Percentiles rank a stretch among this genome's conserved stretches.
Evolutionary conservation across 2,113 vertebrate genomes (phyloP).

Genomic region (Oceanites oceanicus): DNA sequence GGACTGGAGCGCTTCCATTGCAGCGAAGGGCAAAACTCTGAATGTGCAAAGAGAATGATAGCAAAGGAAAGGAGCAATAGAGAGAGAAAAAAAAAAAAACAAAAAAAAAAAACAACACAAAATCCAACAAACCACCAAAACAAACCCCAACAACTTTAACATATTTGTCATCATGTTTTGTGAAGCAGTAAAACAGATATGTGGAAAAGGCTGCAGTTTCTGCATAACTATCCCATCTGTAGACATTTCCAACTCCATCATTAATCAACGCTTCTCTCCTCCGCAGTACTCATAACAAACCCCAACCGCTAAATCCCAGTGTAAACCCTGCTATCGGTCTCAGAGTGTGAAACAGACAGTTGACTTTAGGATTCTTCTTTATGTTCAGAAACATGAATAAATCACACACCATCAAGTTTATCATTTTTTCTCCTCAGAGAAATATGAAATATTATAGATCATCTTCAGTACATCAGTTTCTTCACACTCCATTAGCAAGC

Average conservation of each 20-base stretch:
- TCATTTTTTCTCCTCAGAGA: slow-evolving; percentile 75
- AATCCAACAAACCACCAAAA: background rate
- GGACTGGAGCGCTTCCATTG: background rate
- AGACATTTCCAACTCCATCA: slow-evolving; percentile 15
- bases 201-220: slow-evolving; percentile 15
- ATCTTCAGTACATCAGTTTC: slow-evolving; percentile 72
- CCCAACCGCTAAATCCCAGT: background rate
- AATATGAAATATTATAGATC: slow-evolving; percentile 77
- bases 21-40: background rate
- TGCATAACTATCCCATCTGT: background rate
- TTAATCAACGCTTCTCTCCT: slow-evolving; percentile 29
- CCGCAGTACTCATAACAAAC: slow-evolving; percentile 38
- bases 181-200: background rate
- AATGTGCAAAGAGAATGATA: background rate
- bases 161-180: slow-evolving; percentile 20
- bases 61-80: background rate
- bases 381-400: slow-evolving; percentile 73
- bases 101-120: background rate
- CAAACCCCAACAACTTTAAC: background rate
- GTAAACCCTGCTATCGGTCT: slow-evolving; percentile 29
- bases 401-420: slow-evolving; percentile 77
- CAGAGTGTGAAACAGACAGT: slow-evolving; percentile 38
- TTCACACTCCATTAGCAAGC: slow-evolving; percentile 77
- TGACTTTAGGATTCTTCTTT: slow-evolving; percentile 63
- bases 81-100: background rate